Conservation (phyloP, 37 sponge, comb jelly and placozoan genomes). For the Beroe ovata region DNA sequence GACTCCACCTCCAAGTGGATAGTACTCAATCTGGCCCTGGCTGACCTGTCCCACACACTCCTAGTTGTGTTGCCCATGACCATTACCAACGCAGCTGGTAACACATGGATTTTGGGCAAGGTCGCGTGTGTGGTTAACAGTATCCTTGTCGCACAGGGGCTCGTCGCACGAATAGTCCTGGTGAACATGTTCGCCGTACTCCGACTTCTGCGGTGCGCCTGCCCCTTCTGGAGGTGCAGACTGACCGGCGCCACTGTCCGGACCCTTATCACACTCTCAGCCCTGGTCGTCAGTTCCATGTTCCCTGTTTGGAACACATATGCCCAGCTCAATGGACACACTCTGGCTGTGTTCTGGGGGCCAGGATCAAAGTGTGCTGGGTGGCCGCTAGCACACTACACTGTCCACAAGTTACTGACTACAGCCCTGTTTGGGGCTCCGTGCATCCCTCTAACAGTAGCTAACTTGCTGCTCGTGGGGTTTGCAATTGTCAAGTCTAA, state of each 20-base stretch:
- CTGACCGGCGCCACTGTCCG: background rate
- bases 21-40: conserved; percentile 3
- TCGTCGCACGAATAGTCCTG: conserved; percentile 11
- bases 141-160: background rate
- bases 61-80: conserved; percentile 25
- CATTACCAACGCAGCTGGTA: background rate
- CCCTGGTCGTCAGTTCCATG: background rate
- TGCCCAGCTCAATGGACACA: background rate
- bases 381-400: conserved; percentile 12
- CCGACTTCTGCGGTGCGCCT: conserved; percentile 16
- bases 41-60: background rate
- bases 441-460: background rate
- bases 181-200: conserved; percentile 37
- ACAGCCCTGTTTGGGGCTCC: conserved; percentile 16
- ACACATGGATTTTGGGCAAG: background rate
- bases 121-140: background rate
- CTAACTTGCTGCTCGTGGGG: conserved; percentile 13
- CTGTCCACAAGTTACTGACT: conserved; percentile 9
- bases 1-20: conserved; percentile 26
- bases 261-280: background rate
- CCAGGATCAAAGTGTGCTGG: conserved; percentile 25
- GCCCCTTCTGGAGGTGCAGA: background rate
- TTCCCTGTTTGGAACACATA: conserved; percentile 16
- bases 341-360: conserved; percentile 49
- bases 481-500: conserved; percentile 5